A percentile compares a stretch with the other conserved stretches of the same genome.
Conservation (phyloP, 2,113 vertebrate genomes). For the Eurystomus gularis region DNA sequence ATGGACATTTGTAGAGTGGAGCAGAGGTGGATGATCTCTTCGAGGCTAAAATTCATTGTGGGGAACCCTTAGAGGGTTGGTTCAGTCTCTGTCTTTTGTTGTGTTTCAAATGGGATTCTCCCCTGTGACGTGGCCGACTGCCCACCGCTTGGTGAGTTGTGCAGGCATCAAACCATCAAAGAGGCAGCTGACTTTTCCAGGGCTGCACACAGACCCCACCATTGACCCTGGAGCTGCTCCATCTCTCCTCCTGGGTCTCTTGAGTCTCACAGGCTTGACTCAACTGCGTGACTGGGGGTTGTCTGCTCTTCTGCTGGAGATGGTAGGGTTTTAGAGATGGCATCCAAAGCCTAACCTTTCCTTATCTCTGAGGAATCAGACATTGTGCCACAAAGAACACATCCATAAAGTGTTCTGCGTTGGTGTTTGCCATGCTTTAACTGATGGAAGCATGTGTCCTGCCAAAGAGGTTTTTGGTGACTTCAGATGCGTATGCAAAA, state of each 20-base stretch:
- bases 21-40: neutral
- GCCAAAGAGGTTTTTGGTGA: neutral
- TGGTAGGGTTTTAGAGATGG: neutral
- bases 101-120: neutral
- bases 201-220: neutral
- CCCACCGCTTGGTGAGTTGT: rapidly evolving
- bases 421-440: neutral
- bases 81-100: neutral
- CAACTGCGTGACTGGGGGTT: neutral
- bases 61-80: neutral
- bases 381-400: neutral
- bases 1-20: neutral
- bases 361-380: neutral
- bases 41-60: neutral
- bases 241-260: neutral
- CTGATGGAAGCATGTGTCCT: neutral
- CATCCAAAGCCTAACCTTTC: neutral
- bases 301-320: neutral
- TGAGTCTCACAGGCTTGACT: neutral
- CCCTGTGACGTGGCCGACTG: neutral
- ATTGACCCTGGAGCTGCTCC: neutral
- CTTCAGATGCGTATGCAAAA: neutral
- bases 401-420: neutral
- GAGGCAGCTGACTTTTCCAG: neutral
- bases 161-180: neutral